These are phyloP conservation scores for Serinus canaria DNA, from an alignment of 2,113 vertebrate genomes.

Conservation along the genomic window DNA sequence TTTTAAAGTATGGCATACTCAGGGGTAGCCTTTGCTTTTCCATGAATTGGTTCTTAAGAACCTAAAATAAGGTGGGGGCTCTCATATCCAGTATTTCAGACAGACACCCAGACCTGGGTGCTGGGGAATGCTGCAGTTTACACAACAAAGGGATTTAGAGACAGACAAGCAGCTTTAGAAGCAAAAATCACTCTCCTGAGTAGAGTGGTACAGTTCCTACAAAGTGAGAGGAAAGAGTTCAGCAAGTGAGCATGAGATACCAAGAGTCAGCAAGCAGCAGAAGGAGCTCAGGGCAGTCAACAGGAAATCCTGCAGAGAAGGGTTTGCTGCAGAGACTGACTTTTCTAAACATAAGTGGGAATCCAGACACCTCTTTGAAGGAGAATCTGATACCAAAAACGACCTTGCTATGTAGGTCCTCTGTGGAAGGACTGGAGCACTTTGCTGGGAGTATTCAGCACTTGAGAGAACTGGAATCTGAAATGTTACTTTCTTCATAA, in stretches of 20 bases:
- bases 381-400: neutral
- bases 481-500: neutral
- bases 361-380: neutral
- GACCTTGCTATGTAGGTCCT: neutral
- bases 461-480: neutral
- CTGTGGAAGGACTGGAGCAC: neutral
- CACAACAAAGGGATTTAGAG: neutral
- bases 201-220: neutral
- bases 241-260: neutral
- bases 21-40: neutral
- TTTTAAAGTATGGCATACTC: neutral
- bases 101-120: neutral
- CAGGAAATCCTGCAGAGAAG: neutral
- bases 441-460: neutral
- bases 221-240: neutral
- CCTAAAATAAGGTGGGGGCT: neutral
- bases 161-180: neutral
- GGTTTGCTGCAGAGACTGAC: neutral
- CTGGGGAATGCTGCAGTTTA: neutral
- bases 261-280: neutral
- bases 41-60: neutral
- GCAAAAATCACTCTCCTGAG: neutral
- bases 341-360: neutral
- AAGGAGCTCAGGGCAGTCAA: neutral
- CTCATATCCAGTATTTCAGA: neutral